These are phyloP conservation scores for Erythrocercus mccallii DNA, from an alignment of 2,113 vertebrate species.

Conservation along the genomic window DNA sequence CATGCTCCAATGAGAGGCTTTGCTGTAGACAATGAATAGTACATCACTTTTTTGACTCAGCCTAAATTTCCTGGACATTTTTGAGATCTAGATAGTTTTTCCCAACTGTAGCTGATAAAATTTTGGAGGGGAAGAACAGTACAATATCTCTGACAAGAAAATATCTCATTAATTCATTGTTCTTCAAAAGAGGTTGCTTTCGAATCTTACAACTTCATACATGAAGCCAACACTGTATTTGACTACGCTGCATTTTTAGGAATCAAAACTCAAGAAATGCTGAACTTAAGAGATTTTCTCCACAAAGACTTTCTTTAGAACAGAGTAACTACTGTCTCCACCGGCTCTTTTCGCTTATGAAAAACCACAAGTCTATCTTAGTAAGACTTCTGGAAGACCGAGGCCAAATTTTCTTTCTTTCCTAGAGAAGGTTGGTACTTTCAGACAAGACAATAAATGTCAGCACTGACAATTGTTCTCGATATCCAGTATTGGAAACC, in stretches of 20 bases:
- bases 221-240: not conserved
- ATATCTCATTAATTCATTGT: not conserved
- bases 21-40: not conserved
- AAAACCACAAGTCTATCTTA: not conserved
- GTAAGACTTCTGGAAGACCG: not conserved
- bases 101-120: not conserved
- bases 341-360: not conserved
- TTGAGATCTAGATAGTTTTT: not conserved
- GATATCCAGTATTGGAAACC: not conserved
- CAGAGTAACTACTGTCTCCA: not conserved
- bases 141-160: not conserved
- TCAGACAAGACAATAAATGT: not conserved
- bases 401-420: not conserved
- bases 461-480: not conserved
- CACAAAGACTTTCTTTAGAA: not conserved
- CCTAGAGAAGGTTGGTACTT: not conserved
- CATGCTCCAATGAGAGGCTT: not conserved
- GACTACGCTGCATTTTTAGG: not conserved
- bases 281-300: not conserved
- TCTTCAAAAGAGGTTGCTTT: not conserved
- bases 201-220: not conserved
- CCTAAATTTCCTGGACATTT: not conserved
- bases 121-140: not conserved
- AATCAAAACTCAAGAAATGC: not conserved
- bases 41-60: not conserved